Percentiles rank a stretch among this genome's conserved stretches.
Conservation (phyloP, 2,113 vertebrate genomes). For the Cyanoderma ruficeps region DNA sequence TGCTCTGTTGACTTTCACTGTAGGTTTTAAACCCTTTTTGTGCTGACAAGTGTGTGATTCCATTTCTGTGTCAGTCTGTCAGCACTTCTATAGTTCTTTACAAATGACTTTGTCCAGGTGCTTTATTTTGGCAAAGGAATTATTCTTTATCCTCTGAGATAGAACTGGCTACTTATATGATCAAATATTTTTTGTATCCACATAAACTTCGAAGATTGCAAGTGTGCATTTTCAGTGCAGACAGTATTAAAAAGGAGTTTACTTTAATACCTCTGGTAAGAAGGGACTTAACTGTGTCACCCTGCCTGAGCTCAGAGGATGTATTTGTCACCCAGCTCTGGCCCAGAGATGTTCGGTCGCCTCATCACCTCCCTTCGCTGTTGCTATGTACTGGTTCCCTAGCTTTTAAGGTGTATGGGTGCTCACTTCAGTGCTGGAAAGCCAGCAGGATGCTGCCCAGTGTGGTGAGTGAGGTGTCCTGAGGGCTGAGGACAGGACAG, state of each 20-base stretch:
- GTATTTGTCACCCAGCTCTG: neutral
- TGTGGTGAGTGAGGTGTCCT: accelerated
- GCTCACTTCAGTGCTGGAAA: neutral
- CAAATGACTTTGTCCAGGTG: neutral
- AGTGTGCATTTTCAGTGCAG: neutral
- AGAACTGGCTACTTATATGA: neutral
- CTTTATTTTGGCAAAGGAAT: neutral
- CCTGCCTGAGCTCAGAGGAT: neutral
- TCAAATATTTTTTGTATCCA: neutral
- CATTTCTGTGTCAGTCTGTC: neutral
- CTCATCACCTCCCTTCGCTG: neutral
- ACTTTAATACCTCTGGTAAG: neutral
- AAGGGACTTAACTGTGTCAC: neutral
- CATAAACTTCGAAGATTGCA: neutral
- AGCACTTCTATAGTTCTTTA: neutral
- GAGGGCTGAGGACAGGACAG: neutral
- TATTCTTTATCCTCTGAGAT: neutral
- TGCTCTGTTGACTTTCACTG: neutral
- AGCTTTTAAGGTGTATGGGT: neutral
- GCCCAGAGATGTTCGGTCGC: neutral
- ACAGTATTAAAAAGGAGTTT: neutral
- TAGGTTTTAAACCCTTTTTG: neutral
- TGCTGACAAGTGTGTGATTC: neutral
- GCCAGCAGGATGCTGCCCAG: neutral
- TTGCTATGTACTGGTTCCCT: neutral